Evolutionary conservation across 2,797 vertebrate species (phyloP), one percentile per base, ranked within the genome.

Genomic region (Amazona ochrocephala): DNA sequence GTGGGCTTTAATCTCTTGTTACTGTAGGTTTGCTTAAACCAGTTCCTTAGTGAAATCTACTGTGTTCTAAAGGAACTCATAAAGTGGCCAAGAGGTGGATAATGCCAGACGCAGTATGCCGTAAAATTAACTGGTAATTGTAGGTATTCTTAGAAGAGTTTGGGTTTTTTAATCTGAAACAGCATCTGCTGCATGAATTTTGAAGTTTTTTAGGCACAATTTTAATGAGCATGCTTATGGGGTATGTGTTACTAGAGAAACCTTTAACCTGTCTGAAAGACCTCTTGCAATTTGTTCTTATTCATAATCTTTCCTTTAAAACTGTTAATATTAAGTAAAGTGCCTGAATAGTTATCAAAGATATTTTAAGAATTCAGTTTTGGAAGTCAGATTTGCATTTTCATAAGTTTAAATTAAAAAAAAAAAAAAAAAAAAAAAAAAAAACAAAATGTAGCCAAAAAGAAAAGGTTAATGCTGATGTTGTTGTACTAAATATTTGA

Each of bases 21-120:
- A 54, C 76, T 71, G 14, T 81, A 50, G 70, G 65, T 87, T 75
- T 94, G 65, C 37, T 90, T 95, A 90, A 91, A 94, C 12, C 51
- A 62, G 15, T 78, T 89, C 77, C 71, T 71, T 89, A 74, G 66
- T 84, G 47, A 89, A 91, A 83, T 85, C 84, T 47, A n/a, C 27
- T 87, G 50, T 54, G 44, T 79, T 30, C 66, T 87, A 54, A 64
- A 75, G 65, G 78, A 95, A 62, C 60, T 82, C 39, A 48, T 75
- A 87, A 92, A 75, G n/a, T 44, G 54, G 11, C 68, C 67, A 85
- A 61, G 60, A 92, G 27, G 7, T 86, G 81, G 61, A 65, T 93
- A 95, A 74, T 84, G 56, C 66, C 65, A 80, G 75, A 51, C 1
- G 8, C 62, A 89, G 41, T 79, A 42, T 90, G 62, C 84, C 41